Percentiles rank a stretch among this genome's conserved stretches.
Conservation (phyloP, 30 jellyfish, hydroid and myxozoan genomes). For the Hydractinia echinata region DNA sequence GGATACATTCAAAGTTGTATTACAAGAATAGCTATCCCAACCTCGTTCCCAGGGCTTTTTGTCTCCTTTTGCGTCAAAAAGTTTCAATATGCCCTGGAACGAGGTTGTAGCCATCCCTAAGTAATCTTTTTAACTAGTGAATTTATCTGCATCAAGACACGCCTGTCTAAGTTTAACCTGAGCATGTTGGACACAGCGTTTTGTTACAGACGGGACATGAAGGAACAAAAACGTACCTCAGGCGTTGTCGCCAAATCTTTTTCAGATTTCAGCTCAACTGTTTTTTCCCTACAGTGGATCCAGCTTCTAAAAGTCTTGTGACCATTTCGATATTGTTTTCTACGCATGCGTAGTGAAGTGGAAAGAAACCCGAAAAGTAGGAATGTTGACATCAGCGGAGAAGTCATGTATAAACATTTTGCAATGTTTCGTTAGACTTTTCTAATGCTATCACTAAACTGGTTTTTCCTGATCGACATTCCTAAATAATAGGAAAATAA, state of each 20-base stretch:
- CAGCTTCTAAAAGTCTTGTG: neutral
- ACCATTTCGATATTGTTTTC: neutral
- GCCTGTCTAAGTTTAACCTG: too few species aligned
- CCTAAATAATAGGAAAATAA: neutral
- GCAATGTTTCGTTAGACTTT: neutral
- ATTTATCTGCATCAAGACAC: too few species aligned
- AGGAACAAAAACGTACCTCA: neutral
- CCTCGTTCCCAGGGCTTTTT: too few species aligned
- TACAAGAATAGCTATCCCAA: too few species aligned
- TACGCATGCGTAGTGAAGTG: neutral
- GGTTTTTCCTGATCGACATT: conserved; percentile 7
- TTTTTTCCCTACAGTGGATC: neutral
- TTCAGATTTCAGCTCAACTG: neutral
- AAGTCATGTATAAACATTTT: neutral
- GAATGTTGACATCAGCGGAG: neutral
- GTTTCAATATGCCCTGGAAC: too few species aligned
- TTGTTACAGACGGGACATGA: too few species aligned
- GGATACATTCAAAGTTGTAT: too few species aligned
- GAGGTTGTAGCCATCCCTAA: too few species aligned
- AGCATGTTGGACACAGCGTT: too few species aligned
- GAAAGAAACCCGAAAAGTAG: neutral
- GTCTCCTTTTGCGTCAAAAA: too few species aligned
- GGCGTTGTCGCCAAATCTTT: neutral
- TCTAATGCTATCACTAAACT: conserved; percentile 1
- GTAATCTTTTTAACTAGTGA: too few species aligned